These are phyloP conservation scores for Hirtodrosophila alboralis DNA, from an alignment of 2,888 invertebrate species.

Conservation along the genomic window DNA sequence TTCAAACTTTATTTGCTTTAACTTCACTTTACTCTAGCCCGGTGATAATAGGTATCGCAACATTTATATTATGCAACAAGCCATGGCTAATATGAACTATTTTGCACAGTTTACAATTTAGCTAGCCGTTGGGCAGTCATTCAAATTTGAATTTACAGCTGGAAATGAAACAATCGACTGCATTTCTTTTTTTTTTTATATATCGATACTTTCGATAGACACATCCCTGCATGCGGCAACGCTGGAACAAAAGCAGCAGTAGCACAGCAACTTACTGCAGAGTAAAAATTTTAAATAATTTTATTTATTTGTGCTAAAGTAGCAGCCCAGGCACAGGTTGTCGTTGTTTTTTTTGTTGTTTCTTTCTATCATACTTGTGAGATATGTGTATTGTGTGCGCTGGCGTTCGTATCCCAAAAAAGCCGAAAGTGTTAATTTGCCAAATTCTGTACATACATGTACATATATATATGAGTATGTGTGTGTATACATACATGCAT, in stretches of 20 bases:
- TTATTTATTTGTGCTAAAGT: constrained; percentile 15
- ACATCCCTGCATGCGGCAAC: constrained; percentile 45
- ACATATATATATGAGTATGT: constrained; percentile 6
- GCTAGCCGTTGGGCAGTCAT: not conserved
- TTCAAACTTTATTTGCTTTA: not conserved
- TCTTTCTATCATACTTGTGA: constrained; percentile 16
- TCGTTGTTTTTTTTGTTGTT: constrained; percentile 1
- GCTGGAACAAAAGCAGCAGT: constrained; percentile 35
- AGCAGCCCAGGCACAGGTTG: constrained; percentile 5
- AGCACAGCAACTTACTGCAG: constrained; percentile 24
- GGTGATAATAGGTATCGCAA: not conserved
- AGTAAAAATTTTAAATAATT: constrained; percentile 29
- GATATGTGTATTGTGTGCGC: constrained; percentile 25
- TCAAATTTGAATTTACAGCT: constrained; percentile 20
- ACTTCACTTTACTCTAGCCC: no score
- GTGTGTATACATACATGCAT: constrained; percentile 8
- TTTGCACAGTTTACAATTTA: no score
- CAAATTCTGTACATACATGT: constrained; percentile 40
- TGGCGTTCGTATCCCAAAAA: constrained; percentile 17
- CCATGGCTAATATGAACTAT: not conserved
- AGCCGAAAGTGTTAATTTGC: constrained; percentile 62
- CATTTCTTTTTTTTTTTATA: not conserved
- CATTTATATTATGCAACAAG: constrained; percentile 19
- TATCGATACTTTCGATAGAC: constrained; percentile 48
- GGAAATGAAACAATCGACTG: constrained; percentile 32